Evolutionary conservation across 35 echinoderm and acorn worm species (phyloP), one percentile per base, ranked within the genome.

Genomic region (Apostichopus californicus): DNA sequence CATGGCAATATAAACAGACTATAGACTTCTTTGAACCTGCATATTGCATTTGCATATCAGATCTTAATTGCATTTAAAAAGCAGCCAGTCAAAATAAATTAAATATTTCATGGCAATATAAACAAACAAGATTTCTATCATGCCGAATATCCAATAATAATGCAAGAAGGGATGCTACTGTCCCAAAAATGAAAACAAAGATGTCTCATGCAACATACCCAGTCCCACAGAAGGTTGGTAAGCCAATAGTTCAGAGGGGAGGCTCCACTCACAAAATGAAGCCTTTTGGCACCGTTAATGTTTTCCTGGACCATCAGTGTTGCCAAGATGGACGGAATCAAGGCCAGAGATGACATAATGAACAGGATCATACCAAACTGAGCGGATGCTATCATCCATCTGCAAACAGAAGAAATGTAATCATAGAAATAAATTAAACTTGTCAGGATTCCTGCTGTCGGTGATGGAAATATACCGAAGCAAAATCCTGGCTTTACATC

Each of bases 261-360:
- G 8, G 95, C 92, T 5, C 96, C 96, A 78, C 94, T 95, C 65
- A 98, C 88, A 91, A 93, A 92, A 65, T 98, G 96, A 8, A 95
- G 92, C 13, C 90, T 56, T 77, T 98, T 98, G 52, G 92, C 92
- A 81, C 96, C 92, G 65, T 95, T 95, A 56, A 88, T 56, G 77
- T 98, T 93, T 79, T 98, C 96, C 60, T 87, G 90, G 70, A 98
- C 92, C 59, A 98, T 65, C 73, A 95, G 91, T 58, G 92, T 95
- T 73, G 93, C 24, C 65, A 97, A 86, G 20, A 87, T 77, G 9
- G 96, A 78, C 0, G 96, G 96, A 72, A 97, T 88, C 84, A 97
- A 79, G 9, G 80, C 73, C 5, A 98, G 87, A 28, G 96, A 87
- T 8, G 79, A 22, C n/a, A 95, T 77, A 0, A 98, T 57, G 75